Evolutionary conservation across 2,113 vertebrate genomes (phyloP), one percentile per base, ranked within the genome.

Genomic region (Coptodon bakossiorum): DNA sequence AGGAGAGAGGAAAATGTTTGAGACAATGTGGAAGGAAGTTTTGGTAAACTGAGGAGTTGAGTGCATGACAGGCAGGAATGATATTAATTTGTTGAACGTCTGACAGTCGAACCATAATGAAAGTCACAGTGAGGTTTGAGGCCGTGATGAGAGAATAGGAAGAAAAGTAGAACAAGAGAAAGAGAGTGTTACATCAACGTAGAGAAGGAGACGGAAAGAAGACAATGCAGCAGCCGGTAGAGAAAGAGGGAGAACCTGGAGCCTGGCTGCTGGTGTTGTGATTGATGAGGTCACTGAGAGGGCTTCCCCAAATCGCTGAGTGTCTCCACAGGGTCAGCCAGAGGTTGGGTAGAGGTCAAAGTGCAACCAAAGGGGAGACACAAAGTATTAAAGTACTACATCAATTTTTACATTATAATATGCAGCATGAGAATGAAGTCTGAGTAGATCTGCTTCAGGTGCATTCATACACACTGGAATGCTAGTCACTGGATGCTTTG

Each of bases 281-380:
- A 96, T 96, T 91, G 93, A 97, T 96, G 96, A 94, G 96, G 96
- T 96, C 96, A 96, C 81, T 45, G 66, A 38, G 86, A 92, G 96
- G 95, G 91, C 96, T 95, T 94, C 91, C 79, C 88, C 91, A 81
- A 93, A 94, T 93, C 82, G 92, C 81, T 79, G 76, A 36, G 93
- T 91, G 93, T 86, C 94, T 94, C 90, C 76, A 48, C 81, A 85
- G 91, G 96, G 96, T 95, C 95, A 81, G 86, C 27, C 76, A 43
- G 90, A 90, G 96, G 95, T 96, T 92, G 94, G 27, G 24, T 56
- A 36, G 61, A 90, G 95, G 96, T 96, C 95, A 96, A 86, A 93
- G 93, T 92, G 94, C 93, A 93, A 48, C 82, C 17, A 61, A 83
- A 95, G 90, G 93, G 88, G 90, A 95, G 93, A 90, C 19, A 6